phyloP scores from a whole-genome alignment of 2,113 vertebrate species.

The Symphodus melops region DNA sequence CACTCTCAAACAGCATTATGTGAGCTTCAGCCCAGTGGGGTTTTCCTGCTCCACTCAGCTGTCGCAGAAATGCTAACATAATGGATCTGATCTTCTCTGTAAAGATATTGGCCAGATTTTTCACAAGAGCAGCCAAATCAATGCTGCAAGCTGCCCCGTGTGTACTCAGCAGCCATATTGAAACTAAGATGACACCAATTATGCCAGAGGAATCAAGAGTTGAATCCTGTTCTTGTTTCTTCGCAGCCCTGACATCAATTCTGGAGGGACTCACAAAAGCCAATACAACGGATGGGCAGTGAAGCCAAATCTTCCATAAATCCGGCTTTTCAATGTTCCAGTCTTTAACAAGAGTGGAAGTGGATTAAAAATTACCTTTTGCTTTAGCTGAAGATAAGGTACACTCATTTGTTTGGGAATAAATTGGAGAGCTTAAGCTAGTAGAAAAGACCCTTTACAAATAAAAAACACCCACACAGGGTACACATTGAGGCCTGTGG shows the following conservation, averaged over 20 bases:
- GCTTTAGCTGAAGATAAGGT: conserved; percentile 35
- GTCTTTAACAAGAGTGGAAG: conserved; percentile 30
- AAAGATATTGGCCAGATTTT: conserved; percentile 44
- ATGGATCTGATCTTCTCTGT: conserved; percentile 48
- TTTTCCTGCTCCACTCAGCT: conserved; percentile 41
- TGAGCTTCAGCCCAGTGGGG: conserved; percentile 37
- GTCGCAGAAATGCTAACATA: conserved; percentile 44
- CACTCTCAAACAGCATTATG: conserved; percentile 20
- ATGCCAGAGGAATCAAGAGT: conserved; percentile 39
- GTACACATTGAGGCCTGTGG: conserved; percentile 16
- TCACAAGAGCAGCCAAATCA: conserved; percentile 48
- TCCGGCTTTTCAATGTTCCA: conserved; percentile 37
- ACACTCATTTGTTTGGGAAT: conserved; percentile 52
- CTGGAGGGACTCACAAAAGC: conserved; percentile 26
- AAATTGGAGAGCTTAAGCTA: conserved; percentile 57
- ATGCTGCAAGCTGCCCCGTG: conserved; percentile 29
- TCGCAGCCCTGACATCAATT: conserved; percentile 25
- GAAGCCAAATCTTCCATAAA: conserved; percentile 37
- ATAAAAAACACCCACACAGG: conserved; percentile 51
- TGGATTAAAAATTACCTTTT: conserved; percentile 50
- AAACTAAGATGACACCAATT: conserved; percentile 61
- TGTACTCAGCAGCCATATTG: conserved; percentile 35
- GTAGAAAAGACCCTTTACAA: conserved; percentile 50
- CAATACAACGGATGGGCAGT: conserved; percentile 5
- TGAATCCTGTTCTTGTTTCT: conserved; percentile 29